Conservation (phyloP, 2,888 invertebrate species). For the Sepiola atlantica region DNA sequence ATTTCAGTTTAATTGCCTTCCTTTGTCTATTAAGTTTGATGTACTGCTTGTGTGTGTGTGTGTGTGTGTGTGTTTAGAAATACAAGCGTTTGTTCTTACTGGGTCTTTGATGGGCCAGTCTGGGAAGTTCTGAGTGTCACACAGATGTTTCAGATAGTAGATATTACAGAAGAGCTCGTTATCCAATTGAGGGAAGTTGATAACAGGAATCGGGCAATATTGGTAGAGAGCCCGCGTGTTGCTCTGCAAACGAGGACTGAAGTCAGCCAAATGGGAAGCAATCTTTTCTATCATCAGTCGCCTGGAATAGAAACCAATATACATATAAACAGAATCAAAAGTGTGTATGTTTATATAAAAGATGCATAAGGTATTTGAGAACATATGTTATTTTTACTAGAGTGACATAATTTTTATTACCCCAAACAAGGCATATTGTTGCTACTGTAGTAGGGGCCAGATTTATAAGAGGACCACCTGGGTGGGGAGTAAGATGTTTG, state of each 20-base stretch:
- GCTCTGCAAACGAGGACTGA: constrained; percentile 92
- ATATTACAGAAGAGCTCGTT: constrained; percentile 98
- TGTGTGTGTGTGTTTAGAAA: background rate
- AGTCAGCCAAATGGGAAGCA: constrained; percentile 97
- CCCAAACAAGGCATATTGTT: no score
- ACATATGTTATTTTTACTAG: no score
- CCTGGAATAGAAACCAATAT: constrained; percentile 75
- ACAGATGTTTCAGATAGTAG: constrained; percentile 96
- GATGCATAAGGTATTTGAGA: no score
- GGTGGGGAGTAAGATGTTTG: no score
- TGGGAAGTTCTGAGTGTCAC: constrained; percentile 90
- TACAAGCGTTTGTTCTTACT: constrained; percentile 76
- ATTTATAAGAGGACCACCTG: no score
- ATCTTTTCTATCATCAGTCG: constrained; percentile 97
- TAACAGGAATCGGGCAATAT: constrained; percentile 94
- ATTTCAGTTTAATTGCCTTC: no score
- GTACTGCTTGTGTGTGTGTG: background rate
- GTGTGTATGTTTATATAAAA: no score
- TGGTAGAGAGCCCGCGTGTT: constrained; percentile 96
- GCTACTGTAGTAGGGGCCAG: no score
- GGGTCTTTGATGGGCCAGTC: constrained; percentile 98
- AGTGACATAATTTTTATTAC: no score
- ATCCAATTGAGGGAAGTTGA: constrained; percentile 94
- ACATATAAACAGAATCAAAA: background rate
- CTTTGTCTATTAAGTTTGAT: background rate